A percentile compares a stretch with the other conserved stretches of the same genome.
Evolutionary conservation across 2,113 vertebrate genomes (phyloP).

Genomic region (Nycticebus coucang): DNA sequence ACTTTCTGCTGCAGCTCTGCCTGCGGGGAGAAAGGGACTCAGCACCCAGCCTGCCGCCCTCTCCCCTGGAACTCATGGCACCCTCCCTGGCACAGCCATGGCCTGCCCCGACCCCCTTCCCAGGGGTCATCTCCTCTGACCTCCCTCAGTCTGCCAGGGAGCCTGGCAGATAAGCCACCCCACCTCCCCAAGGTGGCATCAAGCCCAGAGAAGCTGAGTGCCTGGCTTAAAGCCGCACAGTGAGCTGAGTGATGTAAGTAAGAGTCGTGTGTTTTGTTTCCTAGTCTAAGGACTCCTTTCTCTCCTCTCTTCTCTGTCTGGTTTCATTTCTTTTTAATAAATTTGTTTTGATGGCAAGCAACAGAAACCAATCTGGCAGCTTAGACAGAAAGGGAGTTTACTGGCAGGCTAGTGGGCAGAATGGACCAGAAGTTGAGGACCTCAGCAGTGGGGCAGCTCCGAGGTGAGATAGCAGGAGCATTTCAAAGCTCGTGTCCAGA

Average conservation of each 20-base stretch:
- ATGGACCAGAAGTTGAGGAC: neutral
- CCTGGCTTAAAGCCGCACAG: neutral
- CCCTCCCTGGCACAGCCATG: fast-evolving
- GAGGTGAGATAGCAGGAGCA: neutral
- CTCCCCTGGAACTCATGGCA: fast-evolving
- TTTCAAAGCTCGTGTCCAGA: neutral
- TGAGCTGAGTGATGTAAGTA: neutral
- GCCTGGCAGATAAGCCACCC: neutral
- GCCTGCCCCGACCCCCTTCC: neutral
- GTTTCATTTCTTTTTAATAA: neutral
- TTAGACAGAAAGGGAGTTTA: neutral
- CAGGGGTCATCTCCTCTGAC: neutral
- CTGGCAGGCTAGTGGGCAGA: neutral
- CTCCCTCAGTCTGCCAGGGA: neutral
- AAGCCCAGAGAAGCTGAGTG: neutral
- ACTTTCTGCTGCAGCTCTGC: constrained; percentile 89
- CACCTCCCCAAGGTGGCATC: neutral
- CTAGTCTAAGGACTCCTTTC: neutral
- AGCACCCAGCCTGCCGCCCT: fast-evolving
- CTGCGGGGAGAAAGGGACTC: neutral
- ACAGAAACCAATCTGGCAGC: neutral
- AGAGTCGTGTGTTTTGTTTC: neutral
- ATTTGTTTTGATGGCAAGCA: neutral
- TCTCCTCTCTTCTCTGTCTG: neutral
- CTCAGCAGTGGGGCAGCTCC: neutral